phyloP scores from a whole-genome alignment of 30 jellyfish, hydroid and myxozoan genomes.

The Chrysaora quinquecirrha region DNA sequence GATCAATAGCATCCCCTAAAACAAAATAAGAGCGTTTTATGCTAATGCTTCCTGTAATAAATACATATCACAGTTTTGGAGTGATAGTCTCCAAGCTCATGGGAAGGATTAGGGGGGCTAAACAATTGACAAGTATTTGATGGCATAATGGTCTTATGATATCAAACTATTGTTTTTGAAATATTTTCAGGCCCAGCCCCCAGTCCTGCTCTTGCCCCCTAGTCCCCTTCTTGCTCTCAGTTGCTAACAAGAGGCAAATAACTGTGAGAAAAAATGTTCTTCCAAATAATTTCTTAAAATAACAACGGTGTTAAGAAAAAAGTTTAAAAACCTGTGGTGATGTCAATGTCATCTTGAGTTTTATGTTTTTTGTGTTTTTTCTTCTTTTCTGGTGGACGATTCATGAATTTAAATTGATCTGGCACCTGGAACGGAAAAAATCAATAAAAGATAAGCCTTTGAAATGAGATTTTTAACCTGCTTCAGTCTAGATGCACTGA shows the following conservation, averaged over 20 bases:
- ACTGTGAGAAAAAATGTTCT: too few species aligned
- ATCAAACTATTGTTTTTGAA: neutral
- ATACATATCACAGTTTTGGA: neutral
- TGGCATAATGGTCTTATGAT: too few species aligned
- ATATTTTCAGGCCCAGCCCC: neutral
- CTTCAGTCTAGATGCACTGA: too few species aligned
- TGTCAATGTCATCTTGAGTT: constrained; percentile 40
- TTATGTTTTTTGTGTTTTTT: constrained; percentile 81
- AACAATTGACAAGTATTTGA: too few species aligned
- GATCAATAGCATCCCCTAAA: constrained; percentile 32
- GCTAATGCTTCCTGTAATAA: neutral
- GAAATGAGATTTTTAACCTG: too few species aligned
- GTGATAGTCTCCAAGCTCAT: neutral
- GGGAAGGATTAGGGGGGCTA: neutral
- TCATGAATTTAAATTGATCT: constrained; percentile 81
- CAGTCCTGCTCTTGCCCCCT: too few species aligned
- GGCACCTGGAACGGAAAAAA: constrained; percentile 76
- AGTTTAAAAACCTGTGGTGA: constrained; percentile 33
- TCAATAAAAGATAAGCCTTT: too few species aligned
- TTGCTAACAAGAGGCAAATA: too few species aligned
- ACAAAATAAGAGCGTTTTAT: neutral
- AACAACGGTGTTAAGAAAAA: too few species aligned
- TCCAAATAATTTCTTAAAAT: too few species aligned
- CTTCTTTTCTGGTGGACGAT: constrained; percentile 84
- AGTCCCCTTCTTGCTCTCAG: too few species aligned